Evolutionary conservation across 2,113 vertebrate species (phyloP), one percentile per base, ranked within the genome.

Genomic region (Erinaceus europaeus): DNA sequence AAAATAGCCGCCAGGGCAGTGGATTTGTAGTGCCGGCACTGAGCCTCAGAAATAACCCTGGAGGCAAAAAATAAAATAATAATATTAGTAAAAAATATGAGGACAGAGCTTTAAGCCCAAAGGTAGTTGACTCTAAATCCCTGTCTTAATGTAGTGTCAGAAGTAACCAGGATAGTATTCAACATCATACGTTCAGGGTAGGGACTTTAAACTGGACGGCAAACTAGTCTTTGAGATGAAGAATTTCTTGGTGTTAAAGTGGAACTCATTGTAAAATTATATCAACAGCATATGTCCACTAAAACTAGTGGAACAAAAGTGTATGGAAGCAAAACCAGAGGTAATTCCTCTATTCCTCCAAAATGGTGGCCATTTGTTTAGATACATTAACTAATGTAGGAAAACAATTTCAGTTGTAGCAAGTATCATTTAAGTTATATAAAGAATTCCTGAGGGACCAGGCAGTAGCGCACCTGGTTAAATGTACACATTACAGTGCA

Each of bases 361-460:
- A 84, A 91, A 87, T 55, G 14, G 27, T 32, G 76, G 20, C 27
- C 46, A 32, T 89, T 80, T 64, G 34, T 87, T 87, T 76, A 72
- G 53, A n/a, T 14, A 61, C 9, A 11, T 67, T 80, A 82, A n/a
- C 34, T 87, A 77, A 80, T 75, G 40, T 48, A 84, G 64, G 74
- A 34, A 90, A 80, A 91, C 25, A 34, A 44, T 76, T 83, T 75
- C 83, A 79, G 68, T 67, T 84, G 79, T 44, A 59, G 38, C 52
- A 89, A 75, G 34, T 48, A 32, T 12, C 6, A 72, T 53, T 61
- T 78, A 18, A 74, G 61, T 59, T 81, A 84, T 36, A 21, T 44
- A n/a, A 80, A 27, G 15, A 68, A 88, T n/a, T n/a, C n/a, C n/a
- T n/a, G n/a, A n/a, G n/a, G n/a, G n/a, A n/a, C n/a, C n/a, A n/a